Conservation (phyloP, 2,113 vertebrate genomes). For the Martes martes region DNA sequence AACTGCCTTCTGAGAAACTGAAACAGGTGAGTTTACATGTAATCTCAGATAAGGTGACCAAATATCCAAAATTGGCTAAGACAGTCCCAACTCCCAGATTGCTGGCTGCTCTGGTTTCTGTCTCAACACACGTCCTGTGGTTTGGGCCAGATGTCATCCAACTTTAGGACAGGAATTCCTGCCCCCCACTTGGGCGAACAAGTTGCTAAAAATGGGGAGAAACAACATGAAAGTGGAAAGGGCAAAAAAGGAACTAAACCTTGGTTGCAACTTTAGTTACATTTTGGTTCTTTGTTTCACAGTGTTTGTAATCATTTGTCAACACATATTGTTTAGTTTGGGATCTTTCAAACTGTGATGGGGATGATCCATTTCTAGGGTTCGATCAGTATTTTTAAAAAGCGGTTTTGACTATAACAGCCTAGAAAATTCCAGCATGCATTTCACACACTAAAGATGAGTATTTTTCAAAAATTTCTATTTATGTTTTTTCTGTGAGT, state of each 20-base stretch:
- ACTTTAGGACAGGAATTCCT: background rate
- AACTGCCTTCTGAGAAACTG: slow-evolving; percentile 12
- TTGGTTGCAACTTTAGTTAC: slow-evolving; percentile 14
- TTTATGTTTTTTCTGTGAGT: background rate
- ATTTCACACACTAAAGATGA: background rate
- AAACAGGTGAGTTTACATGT: slow-evolving; percentile 37
- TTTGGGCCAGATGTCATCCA: slow-evolving; percentile 47
- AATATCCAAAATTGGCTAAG: slow-evolving; percentile 37
- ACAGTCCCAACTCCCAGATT: slow-evolving; percentile 37
- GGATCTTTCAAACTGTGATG: background rate
- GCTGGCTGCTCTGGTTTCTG: slow-evolving; percentile 55
- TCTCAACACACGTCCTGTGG: slow-evolving; percentile 46
- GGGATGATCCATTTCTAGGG: background rate
- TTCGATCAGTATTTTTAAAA: background rate
- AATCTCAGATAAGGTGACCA: slow-evolving; percentile 62
- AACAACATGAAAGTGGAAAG: background rate
- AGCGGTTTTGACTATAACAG: background rate
- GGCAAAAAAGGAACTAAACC: background rate
- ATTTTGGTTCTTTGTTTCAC: background rate
- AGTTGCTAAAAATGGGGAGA: background rate
- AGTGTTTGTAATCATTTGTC: background rate
- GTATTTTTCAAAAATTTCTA: background rate
- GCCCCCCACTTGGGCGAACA: background rate
- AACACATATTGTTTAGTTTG: background rate
- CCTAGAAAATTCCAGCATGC: background rate